Conservation (phyloP, 2,888 invertebrate species). For the Noctua janthe region DNA sequence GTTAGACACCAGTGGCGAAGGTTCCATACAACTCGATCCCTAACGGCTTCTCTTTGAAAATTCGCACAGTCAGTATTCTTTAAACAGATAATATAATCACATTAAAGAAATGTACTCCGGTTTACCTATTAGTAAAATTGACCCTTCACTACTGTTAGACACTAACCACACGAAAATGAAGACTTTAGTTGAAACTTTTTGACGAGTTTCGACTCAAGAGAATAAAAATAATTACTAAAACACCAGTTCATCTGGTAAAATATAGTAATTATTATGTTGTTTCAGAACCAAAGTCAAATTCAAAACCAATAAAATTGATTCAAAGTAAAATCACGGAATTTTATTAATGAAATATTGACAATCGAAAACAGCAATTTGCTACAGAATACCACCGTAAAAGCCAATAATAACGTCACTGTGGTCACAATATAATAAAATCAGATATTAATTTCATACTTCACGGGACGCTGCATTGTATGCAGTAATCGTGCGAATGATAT, state of each 20-base stretch:
- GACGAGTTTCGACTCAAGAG: not conserved
- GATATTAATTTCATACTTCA: conserved; percentile 41
- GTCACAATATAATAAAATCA: conserved; percentile 26
- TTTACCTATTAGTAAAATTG: too few species aligned
- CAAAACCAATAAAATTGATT: not conserved
- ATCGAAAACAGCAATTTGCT: conserved; percentile 1
- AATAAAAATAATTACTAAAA: not conserved
- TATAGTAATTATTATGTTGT: too few species aligned
- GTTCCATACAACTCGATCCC: too few species aligned
- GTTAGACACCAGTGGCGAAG: too few species aligned
- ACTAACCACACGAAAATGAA: too few species aligned
- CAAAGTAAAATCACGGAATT: not conserved
- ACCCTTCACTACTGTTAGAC: too few species aligned
- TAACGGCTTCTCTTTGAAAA: too few species aligned
- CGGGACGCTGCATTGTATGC: conserved; percentile 1
- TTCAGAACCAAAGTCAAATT: not conserved
- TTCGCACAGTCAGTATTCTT: too few species aligned
- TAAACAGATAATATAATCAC: too few species aligned
- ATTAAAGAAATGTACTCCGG: too few species aligned
- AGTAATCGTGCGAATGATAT: conserved; percentile 26
- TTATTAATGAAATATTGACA: not conserved
- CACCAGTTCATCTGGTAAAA: not conserved
- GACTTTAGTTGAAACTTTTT: not conserved
- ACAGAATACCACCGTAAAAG: conserved; percentile 1
- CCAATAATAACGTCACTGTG: conserved; percentile 18